phyloP scores from a whole-genome alignment of 2,797 vertebrate genomes.

The Rhodeus uyekii region DNA sequence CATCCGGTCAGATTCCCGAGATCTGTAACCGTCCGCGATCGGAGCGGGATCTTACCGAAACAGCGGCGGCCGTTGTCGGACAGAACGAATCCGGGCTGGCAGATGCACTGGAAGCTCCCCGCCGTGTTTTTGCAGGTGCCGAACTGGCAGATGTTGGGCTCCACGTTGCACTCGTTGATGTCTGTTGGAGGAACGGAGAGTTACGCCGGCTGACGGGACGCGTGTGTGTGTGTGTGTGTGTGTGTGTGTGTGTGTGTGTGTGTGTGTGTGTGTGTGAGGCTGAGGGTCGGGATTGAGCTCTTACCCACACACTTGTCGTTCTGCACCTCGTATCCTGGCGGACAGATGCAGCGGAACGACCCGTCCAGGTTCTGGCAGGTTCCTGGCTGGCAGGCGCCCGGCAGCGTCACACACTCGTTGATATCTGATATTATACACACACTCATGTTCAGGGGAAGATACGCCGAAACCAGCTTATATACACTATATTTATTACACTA shows the following conservation, averaged over 20 bases:
- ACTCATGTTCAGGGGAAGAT: neutral
- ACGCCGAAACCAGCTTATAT: neutral
- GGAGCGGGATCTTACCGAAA: conserved; percentile 81
- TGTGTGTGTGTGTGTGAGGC: too few species aligned
- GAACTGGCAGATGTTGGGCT: conserved; percentile 88
- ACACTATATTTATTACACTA: too few species aligned
- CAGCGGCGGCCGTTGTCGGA: conserved; percentile 88
- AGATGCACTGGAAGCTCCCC: conserved; percentile 91
- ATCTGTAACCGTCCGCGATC: neutral
- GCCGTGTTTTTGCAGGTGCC: conserved; percentile 91
- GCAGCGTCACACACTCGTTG: conserved; percentile 87
- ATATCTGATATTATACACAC: conserved; percentile 72
- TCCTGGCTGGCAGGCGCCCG: conserved; percentile 88
- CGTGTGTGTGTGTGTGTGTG: too few species aligned
- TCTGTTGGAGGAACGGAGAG: conserved; percentile 73
- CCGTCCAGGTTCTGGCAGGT: conserved; percentile 94
- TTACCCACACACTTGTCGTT: conserved; percentile 91
- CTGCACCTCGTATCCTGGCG: conserved; percentile 87
- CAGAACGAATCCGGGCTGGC: conserved; percentile 86
- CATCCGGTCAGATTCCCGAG: neutral
- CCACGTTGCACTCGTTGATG: conserved; percentile 89
- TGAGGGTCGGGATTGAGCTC: too few species aligned
- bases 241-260: too few species aligned
- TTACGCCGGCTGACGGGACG: too few species aligned
- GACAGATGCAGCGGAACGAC: conserved; percentile 93